phyloP scores from a whole-genome alignment of 2,888 invertebrate genomes.

The Drosophila dives region DNA sequence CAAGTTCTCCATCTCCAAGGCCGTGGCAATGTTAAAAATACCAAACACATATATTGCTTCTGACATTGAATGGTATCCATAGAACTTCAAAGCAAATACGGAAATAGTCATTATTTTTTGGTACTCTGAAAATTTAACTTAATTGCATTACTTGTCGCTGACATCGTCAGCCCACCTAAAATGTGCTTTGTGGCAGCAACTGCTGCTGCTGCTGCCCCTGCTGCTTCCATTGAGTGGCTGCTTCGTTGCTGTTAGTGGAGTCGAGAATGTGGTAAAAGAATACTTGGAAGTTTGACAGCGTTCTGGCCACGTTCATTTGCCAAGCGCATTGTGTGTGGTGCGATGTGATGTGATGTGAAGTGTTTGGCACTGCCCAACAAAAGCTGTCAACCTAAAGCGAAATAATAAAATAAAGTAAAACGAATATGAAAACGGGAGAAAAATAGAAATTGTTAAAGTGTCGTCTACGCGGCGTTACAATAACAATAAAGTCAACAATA shows the following conservation, averaged over 20 bases:
- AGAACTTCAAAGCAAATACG: slow-evolving; percentile 66
- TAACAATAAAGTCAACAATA: slow-evolving; percentile 74
- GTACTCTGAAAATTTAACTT: slow-evolving; percentile 56
- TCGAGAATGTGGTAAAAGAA: slow-evolving; percentile 20
- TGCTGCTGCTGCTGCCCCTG: slow-evolving; percentile 12
- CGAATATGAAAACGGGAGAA: slow-evolving; percentile 8
- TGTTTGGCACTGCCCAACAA: slow-evolving; percentile 74
- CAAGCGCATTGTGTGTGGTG: slow-evolving; percentile 63
- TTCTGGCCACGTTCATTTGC: slow-evolving; percentile 61
- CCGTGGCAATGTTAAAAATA: background rate
- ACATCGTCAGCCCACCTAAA: slow-evolving; percentile 23
- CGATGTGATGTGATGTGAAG: slow-evolving; percentile 64
- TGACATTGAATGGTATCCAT: slow-evolving; percentile 10
- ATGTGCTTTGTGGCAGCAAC: slow-evolving; percentile 1
- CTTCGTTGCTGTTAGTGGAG: slow-evolving; percentile 4
- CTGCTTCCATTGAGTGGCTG: slow-evolving; percentile 35
- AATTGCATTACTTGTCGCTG: slow-evolving; percentile 63
- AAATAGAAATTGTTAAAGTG: slow-evolving; percentile 67
- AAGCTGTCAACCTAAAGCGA: slow-evolving; percentile 65
- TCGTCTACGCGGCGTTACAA: slow-evolving; percentile 72
- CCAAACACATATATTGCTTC: slow-evolving; percentile 16
- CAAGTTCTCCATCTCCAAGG: background rate
- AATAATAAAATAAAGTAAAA: slow-evolving; percentile 34
- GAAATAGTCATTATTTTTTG: slow-evolving; percentile 53
- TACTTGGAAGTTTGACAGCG: slow-evolving; percentile 40